These are phyloP conservation scores for Struthio camelus DNA, from an alignment of 2,113 vertebrate species.

Conservation along the genomic window DNA sequence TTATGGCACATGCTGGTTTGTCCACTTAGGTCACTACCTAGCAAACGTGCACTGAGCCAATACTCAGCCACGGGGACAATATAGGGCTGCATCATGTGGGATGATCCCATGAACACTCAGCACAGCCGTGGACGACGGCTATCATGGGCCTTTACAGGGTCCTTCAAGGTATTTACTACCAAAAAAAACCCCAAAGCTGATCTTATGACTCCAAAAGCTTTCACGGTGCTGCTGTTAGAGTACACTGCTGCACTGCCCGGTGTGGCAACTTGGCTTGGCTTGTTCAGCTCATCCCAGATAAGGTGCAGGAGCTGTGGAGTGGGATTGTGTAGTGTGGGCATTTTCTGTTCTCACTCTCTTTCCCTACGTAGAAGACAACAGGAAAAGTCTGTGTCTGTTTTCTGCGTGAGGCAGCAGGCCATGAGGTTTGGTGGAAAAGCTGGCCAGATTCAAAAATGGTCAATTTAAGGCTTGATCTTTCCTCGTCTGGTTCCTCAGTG, in stretches of 20 bases:
- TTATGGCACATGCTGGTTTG: accelerated
- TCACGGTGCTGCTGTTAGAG: background rate
- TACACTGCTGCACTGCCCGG: background rate
- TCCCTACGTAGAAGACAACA: background rate
- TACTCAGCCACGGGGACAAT: accelerated
- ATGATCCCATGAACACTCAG: background rate
- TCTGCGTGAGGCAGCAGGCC: background rate
- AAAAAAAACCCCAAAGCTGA: background rate
- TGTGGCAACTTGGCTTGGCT: background rate
- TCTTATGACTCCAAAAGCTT: background rate
- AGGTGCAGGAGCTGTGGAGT: background rate
- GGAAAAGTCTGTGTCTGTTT: background rate
- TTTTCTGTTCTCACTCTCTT: accelerated
- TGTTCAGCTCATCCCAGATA: background rate
- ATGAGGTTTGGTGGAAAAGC: background rate
- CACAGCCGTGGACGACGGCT: background rate
- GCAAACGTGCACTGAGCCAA: background rate
- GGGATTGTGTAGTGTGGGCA: background rate
- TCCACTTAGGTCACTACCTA: background rate
- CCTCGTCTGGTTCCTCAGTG: background rate
- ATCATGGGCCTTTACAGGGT: background rate
- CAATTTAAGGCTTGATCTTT: background rate
- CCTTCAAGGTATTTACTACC: background rate
- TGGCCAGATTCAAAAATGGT: background rate
- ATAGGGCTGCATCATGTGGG: background rate